Evolutionary conservation across 2,888 invertebrate species (phyloP).

Genomic region (Pollenia angustigena): DNA sequence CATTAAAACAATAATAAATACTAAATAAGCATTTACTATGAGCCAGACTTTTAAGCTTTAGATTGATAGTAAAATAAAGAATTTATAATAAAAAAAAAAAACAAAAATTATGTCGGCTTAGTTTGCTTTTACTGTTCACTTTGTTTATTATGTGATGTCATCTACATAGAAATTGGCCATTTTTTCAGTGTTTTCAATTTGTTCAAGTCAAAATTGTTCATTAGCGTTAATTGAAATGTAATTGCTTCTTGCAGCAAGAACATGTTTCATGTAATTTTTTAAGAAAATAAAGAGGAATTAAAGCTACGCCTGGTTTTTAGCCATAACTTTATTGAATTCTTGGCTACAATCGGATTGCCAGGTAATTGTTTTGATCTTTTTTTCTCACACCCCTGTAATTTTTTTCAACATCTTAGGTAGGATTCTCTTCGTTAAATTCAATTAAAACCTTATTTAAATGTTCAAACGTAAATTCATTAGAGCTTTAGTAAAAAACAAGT

Average conservation of each 20-base stretch:
- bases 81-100: conserved; percentile 1
- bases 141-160: conserved; percentile 60
- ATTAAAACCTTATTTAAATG: no score
- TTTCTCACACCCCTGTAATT: no score
- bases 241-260: neutral
- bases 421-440: no score
- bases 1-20: conserved; percentile 2
- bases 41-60: conserved; percentile 35
- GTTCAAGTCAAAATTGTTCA: neutral
- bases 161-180: conserved; percentile 15
- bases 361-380: no score
- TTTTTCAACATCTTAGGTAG: no score
- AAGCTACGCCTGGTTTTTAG: no score
- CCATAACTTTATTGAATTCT: no score
- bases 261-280: neutral
- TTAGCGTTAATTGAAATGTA: conserved; percentile 33
- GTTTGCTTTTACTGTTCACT: conserved; percentile 17
- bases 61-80: conserved; percentile 33
- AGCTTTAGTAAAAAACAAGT: no score
- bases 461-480: no score
- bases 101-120: conserved; percentile 34
- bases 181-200: conserved; percentile 32
- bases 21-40: conserved; percentile 17
- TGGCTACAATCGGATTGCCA: no score
- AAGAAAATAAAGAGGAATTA: no score